phyloP scores from a whole-genome alignment of 2,113 vertebrate genomes.

The Oenanthe oenanthe region DNA sequence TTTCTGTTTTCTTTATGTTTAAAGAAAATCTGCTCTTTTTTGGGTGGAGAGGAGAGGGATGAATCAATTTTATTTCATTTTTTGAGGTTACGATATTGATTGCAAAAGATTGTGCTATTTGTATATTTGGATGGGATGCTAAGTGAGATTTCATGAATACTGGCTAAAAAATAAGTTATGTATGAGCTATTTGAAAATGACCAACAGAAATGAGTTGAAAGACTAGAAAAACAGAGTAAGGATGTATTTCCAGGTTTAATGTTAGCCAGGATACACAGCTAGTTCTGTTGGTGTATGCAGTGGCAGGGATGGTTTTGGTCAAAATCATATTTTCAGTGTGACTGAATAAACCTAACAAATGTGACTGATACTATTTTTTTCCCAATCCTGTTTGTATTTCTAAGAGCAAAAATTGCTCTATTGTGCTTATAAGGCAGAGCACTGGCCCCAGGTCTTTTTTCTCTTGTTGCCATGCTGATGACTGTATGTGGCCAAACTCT shows the following conservation, averaged over 20 bases:
- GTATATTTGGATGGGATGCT: neutral
- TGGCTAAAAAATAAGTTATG: neutral
- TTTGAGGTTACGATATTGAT: neutral
- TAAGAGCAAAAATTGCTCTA: neutral
- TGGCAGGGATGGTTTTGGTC: neutral
- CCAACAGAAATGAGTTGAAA: neutral
- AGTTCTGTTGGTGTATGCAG: neutral
- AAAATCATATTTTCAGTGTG: neutral
- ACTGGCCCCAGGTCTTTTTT: neutral
- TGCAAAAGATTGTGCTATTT: neutral
- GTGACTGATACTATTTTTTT: neutral
- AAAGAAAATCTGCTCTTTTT: neutral
- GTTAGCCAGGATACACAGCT: neutral
- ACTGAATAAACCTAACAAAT: neutral
- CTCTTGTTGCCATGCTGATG: neutral
- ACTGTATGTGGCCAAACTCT: neutral
- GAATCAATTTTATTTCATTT: neutral
- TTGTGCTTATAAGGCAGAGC: neutral
- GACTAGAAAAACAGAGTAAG: neutral
- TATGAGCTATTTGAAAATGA: neutral
- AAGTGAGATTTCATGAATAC: neutral
- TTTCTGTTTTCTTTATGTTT: neutral
- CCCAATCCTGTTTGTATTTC: neutral
- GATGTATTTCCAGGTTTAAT: neutral
- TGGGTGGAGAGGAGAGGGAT: neutral